phyloP scores from a whole-genome alignment of 2,797 vertebrate species.

The Neostethus bicornis region DNA sequence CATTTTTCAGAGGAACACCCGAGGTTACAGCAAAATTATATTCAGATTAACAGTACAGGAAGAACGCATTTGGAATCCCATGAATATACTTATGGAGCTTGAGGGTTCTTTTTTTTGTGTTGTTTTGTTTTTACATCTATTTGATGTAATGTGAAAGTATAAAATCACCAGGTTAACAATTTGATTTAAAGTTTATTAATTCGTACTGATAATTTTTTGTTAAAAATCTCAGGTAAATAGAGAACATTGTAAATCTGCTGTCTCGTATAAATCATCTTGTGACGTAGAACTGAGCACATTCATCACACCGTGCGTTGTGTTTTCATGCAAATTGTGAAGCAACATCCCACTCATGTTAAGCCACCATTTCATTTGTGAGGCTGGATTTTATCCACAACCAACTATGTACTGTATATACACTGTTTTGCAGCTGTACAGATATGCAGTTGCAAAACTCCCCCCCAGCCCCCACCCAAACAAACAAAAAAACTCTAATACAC shows the following conservation, averaged over 20 bases:
- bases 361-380: conserved; percentile 29
- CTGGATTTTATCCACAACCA: conserved; percentile 47
- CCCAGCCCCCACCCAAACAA: too few species aligned
- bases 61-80: conserved; percentile 27
- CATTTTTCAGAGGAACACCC: conserved; percentile 51
- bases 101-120: conserved; percentile 25
- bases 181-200: conserved; percentile 69
- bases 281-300: conserved; percentile 35
- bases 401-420: conserved; percentile 5
- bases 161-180: conserved; percentile 50
- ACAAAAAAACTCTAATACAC: too few species aligned
- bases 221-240: conserved; percentile 34
- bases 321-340: conserved; percentile 1
- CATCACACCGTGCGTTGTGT: conserved; percentile 19
- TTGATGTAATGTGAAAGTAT: conserved; percentile 47
- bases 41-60: conserved; percentile 39
- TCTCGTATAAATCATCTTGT: conserved; percentile 32
- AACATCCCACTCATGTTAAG: conserved; percentile 15
- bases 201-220: too few species aligned
- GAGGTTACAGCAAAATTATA: conserved; percentile 67
- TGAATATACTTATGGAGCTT: conserved; percentile 49
- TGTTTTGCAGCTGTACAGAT: conserved; percentile 29
- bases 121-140: too few species aligned
- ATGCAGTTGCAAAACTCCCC: too few species aligned
- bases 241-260: conserved; percentile 31